phyloP scores from a whole-genome alignment of 2,888 invertebrate species.

The Nemoura dubitans region DNA sequence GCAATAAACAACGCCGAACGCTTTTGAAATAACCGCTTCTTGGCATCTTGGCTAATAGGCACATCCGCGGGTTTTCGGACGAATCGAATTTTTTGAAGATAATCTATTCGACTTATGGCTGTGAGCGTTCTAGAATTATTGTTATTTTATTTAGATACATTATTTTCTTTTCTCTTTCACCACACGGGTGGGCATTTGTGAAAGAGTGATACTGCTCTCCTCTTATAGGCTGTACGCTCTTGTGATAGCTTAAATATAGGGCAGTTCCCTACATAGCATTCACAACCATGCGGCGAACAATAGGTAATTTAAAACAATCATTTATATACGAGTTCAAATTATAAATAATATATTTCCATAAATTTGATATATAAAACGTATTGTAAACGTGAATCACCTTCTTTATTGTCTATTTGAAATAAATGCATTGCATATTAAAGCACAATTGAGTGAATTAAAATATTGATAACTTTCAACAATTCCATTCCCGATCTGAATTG shows the following conservation, averaged over 20 bases:
- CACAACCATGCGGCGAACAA: slow-evolving; percentile 9
- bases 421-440: neutral
- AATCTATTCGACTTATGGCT: neutral
- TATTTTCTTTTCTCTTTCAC: neutral
- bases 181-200: neutral
- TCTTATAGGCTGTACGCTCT: too few relatives aligned
- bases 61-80: neutral
- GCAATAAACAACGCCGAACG: neutral
- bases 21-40: slow-evolving; percentile 1
- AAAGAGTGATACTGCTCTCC: neutral
- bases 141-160: neutral
- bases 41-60: neutral
- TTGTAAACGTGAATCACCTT: neutral
- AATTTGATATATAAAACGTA: neutral
- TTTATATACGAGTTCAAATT: slow-evolving; percentile 13
- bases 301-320: slow-evolving; percentile 30
- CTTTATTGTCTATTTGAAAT: neutral
- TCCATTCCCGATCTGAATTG: neutral
- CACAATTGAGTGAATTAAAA: neutral
- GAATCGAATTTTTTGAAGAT: neutral
- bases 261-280: neutral
- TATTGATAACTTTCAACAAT: neutral
- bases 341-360: slow-evolving; percentile 14
- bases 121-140: neutral
- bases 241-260: slow-evolving; percentile 22